These are phyloP conservation scores for Mythimna loreyi DNA, from an alignment of 2,888 invertebrate genomes.

Conservation along the genomic window DNA sequence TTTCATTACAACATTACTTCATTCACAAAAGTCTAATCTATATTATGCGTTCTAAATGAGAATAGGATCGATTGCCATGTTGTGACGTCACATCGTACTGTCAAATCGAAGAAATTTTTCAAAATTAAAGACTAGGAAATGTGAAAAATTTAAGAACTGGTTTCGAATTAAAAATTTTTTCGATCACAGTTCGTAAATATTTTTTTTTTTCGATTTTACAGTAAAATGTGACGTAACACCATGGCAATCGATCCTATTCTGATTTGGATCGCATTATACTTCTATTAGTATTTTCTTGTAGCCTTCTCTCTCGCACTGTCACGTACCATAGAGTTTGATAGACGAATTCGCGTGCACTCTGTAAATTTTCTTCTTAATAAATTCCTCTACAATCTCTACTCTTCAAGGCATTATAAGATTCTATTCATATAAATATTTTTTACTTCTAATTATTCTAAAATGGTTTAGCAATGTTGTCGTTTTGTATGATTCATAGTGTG, in stretches of 20 bases:
- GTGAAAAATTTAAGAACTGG: too few species aligned
- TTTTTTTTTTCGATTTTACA: too few species aligned
- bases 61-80: too few species aligned
- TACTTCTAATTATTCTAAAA: conserved; percentile 28
- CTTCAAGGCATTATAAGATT: conserved; percentile 34
- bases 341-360: conserved; percentile 53
- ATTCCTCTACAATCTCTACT: conserved; percentile 40
- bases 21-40: too few species aligned
- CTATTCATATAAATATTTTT: conserved; percentile 29
- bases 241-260: not conserved
- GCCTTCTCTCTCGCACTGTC: conserved; percentile 19
- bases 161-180: too few species aligned
- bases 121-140: too few species aligned
- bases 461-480: conserved; percentile 57
- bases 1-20: conserved; percentile 23
- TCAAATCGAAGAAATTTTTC: too few species aligned
- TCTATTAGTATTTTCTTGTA: conserved; percentile 4
- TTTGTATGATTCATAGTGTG: conserved; percentile 39
- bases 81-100: too few species aligned
- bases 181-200: too few species aligned
- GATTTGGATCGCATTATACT: too few species aligned
- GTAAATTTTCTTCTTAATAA: conserved; percentile 20
- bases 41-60: too few species aligned
- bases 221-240: too few species aligned
- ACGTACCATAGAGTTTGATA: not conserved